Evolutionary conservation across 2,797 vertebrate species (phyloP), one percentile per base, ranked within the genome.

Genomic region (Helarctos malayanus): DNA sequence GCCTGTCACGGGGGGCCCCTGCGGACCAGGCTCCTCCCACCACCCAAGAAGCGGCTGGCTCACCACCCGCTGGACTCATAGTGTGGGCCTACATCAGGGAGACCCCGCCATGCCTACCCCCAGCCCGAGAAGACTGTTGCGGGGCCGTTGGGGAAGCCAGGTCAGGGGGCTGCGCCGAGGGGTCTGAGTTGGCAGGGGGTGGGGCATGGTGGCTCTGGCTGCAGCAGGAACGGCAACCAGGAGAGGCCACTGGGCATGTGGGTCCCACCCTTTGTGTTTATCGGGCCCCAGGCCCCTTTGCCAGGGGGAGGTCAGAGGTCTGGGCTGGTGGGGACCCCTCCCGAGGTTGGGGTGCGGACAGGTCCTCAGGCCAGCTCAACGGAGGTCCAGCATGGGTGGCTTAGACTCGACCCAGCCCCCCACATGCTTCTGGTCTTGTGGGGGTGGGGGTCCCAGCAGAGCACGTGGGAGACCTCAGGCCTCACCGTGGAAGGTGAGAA

Each of bases 1-100:
- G 49, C 85, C 54, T 73, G 52, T 21, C 41, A 41, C 14, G 85
- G 27, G 15, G 68, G 45, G 25, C 12, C 19, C 69, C 38, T 75
- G 69, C 2, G 14, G 23, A 19, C 21, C 3, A 7, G 54, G 54
- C 3, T 13, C 19, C 32, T 35, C 23, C 0, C 2, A 0, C 29
- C 57, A 27, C 86, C 14, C 9, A 15, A 2, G 21, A 21, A 7
- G 3, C 19, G 3, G 18, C 49, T 73, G 69, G 38, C 38, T 12
- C 5, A 1, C 49, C 18, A 23, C 49, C 25, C 11, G 11, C 47
- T 19, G 12, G 27, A 23, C 35, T 18, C 41, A 16, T 32, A 1
- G 0, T 1, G 3, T 7, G 21, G 56, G 41, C 21, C 54, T 61
- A 15, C 10, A 0, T 41, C 29, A 11, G 80, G 29, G 56, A 16